Evolutionary conservation across 2,797 vertebrate genomes (phyloP), one percentile per base, ranked within the genome.

Genomic region (Myotis daubentonii): DNA sequence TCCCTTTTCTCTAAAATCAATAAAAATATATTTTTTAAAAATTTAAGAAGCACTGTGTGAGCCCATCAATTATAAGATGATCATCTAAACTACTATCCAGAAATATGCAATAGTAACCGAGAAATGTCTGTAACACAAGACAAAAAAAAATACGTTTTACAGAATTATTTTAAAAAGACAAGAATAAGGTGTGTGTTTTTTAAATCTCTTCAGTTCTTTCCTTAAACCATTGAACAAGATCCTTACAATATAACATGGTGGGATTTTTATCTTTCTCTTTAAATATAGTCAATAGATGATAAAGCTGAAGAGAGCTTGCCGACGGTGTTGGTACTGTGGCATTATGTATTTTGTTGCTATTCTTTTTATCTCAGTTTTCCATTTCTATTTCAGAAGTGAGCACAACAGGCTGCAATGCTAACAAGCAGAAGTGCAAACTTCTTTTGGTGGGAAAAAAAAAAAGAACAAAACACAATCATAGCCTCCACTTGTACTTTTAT

Each of bases 331-430:
- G 36, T 10, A 15, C 30, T 28, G n/a, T 6, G 36, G 10, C 23
- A 36, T 76, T 66, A 12, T 30, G 36, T 66, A 15, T 82, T 93
- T 94, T 76, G 22, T 89, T 83, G 12, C 11, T 93, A 38, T 65
- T 87, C 90, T 82, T 90, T 94, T 89, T 82, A 95, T 92, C 71
- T 91, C 75, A 66, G 65, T 78, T 93, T 95, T 89, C 19, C 38
- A 55, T 74, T 62, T 75, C 68, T 90, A 0, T 92, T 92, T 96
- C 92, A 91, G 71, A 91, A 81, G 25, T 49, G 68, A 93, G 81
- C 55, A 87, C 62, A 93, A 79, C 47, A 82, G 76, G 49, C 78
- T 87, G 15, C 75, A 88, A 94, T 85, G 25, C 70, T 89, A 92
- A 95, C 51, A 96, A 94, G 82, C 36, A 36, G 66, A 95, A 88